phyloP scores from a whole-genome alignment of 2,888 invertebrate genomes.

The Girardia tigrina region DNA sequence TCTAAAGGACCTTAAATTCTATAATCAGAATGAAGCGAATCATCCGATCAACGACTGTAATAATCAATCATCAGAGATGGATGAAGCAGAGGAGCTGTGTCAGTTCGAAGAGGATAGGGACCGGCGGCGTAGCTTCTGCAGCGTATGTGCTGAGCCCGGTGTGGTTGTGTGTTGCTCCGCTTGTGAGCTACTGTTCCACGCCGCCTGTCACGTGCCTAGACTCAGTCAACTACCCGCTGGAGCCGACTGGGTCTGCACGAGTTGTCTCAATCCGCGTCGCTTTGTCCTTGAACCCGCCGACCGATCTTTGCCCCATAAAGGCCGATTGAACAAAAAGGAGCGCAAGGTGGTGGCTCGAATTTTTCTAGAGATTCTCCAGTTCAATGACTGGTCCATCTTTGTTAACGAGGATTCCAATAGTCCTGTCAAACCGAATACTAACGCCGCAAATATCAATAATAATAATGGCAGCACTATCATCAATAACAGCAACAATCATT shows the following conservation, averaged over 20 bases:
- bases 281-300: constrained; percentile 6
- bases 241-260: neutral
- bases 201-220: constrained; percentile 25
- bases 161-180: constrained; percentile 24
- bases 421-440: no score
- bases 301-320: neutral
- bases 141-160: constrained; percentile 16
- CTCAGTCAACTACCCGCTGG: neutral
- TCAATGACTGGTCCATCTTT: neutral
- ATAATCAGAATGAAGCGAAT: no score
- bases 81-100: no score
- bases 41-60: neutral
- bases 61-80: neutral
- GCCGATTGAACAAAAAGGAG: constrained; percentile 2
- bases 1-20: no score
- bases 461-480: no score
- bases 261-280: neutral
- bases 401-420: neutral
- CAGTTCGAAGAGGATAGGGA: neutral
- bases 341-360: neutral
- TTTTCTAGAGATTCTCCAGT: neutral
- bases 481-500: no score
- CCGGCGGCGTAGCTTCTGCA: constrained; percentile 42
- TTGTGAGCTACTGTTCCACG: constrained; percentile 21
- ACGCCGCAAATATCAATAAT: no score